phyloP scores from a whole-genome alignment of 2,888 invertebrate species.

The Lasius fuliginosus region DNA sequence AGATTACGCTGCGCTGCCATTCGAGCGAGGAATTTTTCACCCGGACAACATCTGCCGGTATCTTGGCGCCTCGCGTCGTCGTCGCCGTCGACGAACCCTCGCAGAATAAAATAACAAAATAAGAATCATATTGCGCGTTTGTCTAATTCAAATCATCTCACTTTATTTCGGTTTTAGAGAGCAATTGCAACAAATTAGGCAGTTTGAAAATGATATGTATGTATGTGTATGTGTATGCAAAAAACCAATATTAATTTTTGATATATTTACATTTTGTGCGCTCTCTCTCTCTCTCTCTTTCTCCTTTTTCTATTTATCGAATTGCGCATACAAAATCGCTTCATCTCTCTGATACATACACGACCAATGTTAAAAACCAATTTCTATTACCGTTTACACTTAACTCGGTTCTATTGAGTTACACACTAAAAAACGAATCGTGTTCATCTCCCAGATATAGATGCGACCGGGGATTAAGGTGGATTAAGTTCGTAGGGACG shows the following conservation, averaged over 20 bases:
- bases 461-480: conserved; percentile 38
- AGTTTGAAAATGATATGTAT: neutral
- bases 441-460: conserved; percentile 31
- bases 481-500: conserved; percentile 59
- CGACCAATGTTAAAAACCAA: neutral
- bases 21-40: conserved; percentile 67
- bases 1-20: conserved; percentile 60
- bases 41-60: conserved; percentile 66
- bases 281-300: neutral
- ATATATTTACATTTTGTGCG: neutral
- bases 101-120: neutral
- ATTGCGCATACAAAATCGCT: neutral
- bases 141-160: neutral
- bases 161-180: neutral
- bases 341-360: neutral
- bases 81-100: neutral
- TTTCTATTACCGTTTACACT: conserved; percentile 2
- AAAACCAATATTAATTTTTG: neutral
- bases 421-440: neutral
- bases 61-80: conserved; percentile 59
- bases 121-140: neutral
- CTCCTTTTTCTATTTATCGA: neutral
- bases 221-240: neutral
- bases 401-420: conserved; percentile 2
- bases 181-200: neutral